These are phyloP conservation scores for Tridacna crocea DNA, from an alignment of 2,888 invertebrate species.

Conservation along the genomic window DNA sequence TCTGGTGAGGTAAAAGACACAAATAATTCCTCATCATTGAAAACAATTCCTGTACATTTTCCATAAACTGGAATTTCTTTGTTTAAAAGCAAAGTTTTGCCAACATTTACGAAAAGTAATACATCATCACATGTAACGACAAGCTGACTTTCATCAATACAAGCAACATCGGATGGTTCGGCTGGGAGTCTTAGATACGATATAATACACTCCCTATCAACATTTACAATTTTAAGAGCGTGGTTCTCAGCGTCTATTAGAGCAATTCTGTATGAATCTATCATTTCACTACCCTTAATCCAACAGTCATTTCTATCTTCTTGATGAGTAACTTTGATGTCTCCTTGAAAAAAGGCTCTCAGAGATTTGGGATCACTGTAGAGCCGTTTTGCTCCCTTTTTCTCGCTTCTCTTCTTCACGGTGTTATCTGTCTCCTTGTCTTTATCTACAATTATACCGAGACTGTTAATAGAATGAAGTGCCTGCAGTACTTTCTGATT, in stretches of 20 bases:
- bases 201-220: not conserved
- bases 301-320: not conserved
- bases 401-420: not conserved
- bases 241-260: not conserved
- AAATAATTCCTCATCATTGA: not conserved
- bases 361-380: not conserved
- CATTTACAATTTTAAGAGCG: not conserved
- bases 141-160: not conserved
- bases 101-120: not conserved
- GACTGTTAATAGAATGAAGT: not conserved
- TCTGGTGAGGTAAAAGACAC: not conserved
- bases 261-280: not conserved
- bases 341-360: not conserved
- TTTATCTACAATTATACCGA: not conserved
- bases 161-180: not conserved
- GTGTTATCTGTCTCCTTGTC: not conserved
- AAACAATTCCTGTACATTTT: not conserved
- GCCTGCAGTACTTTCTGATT: not conserved
- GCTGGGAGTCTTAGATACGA: not conserved
- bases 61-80: not conserved
- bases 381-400: too few species aligned
- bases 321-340: not conserved
- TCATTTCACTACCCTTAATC: not conserved
- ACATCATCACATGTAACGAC: not conserved
- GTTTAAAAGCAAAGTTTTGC: not conserved